phyloP scores from a whole-genome alignment of 2,888 invertebrate species.

The Rosalia funebris region DNA sequence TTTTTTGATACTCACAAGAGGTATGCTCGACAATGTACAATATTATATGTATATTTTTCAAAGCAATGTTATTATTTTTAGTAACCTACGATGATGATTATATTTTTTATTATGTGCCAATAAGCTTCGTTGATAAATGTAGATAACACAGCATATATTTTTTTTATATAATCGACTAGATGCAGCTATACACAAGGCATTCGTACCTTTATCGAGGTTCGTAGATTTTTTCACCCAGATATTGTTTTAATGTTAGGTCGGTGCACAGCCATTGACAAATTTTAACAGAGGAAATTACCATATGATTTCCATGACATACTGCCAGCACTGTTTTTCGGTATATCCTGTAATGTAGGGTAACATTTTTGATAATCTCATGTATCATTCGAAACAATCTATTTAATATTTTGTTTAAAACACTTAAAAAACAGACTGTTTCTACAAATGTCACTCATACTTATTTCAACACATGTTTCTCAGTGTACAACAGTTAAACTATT shows the following conservation, averaged over 20 bases:
- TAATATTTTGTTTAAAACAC: too few relatives aligned
- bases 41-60: slow-evolving; percentile 32
- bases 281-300: too few relatives aligned
- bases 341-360: too few relatives aligned
- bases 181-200: slow-evolving; percentile 1
- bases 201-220: background rate
- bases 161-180: slow-evolving; percentile 21
- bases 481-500: too few relatives aligned
- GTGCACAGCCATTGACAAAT: too few relatives aligned
- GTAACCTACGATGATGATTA: slow-evolving; percentile 20
- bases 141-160: slow-evolving; percentile 27
- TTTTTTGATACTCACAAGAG: slow-evolving; percentile 28
- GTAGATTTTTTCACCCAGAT: background rate
- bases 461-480: too few relatives aligned
- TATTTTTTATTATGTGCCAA: slow-evolving; percentile 47
- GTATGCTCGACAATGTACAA: slow-evolving; percentile 36
- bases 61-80: slow-evolving; percentile 28
- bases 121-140: slow-evolving; percentile 38
- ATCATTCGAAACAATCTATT: too few relatives aligned
- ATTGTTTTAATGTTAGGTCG: background rate
- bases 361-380: too few relatives aligned
- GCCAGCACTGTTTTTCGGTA: too few relatives aligned
- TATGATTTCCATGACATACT: too few relatives aligned
- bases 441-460: too few relatives aligned
- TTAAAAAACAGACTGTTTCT: too few relatives aligned